Evolutionary conservation across 2,888 invertebrate genomes (phyloP), one percentile per base, ranked within the genome.

Genomic region (Campoletis raptor): DNA sequence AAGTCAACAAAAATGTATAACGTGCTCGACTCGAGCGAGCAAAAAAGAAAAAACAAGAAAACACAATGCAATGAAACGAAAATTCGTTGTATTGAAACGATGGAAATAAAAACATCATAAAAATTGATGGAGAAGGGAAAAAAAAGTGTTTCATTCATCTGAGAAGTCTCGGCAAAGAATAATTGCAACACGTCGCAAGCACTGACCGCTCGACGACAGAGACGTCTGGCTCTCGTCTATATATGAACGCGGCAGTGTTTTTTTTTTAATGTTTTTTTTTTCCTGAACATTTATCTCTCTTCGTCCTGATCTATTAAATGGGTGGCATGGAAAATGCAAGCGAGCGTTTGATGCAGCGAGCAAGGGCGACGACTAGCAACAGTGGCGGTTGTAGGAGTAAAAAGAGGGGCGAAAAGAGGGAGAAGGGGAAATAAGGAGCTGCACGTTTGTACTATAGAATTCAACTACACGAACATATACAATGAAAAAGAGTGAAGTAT

Each of bases 151-250:
- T 79, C 66, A 67, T 76, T 66, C 69, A 67, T 70, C 70, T 45
- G 24, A 42, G 54, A 66, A 48, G n/a, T 54, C 57, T 18, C 30
- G 61, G 61, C 2, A n/a, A 66, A 37, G 40, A 45, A 77, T 57
- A 40, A 37, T 57, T 72, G 77, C 10, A 52, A 54, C 72, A 69
- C 85, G 85, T 73, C 42, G 42, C 82, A 61, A 78, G 77, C 82
- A 70, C 57, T 77, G 85, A 77, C 70, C 85, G 77, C 66, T 64
- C 48, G 66, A 77, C 52, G 67, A 66, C 21, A 18, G 40, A 64
- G 37, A 52, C 9, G 84, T 85, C 81, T 81, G 73, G 85, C 85
- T 78, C 73, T 73, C 85, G 85, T 78, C 81, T 81, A 72, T 81
- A 42, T 67, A 36, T 21, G 30, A 73, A 78, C 42, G 30, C 42